Conservation (phyloP, 2,797 vertebrate genomes). For the Microcaecilia unicolor region DNA sequence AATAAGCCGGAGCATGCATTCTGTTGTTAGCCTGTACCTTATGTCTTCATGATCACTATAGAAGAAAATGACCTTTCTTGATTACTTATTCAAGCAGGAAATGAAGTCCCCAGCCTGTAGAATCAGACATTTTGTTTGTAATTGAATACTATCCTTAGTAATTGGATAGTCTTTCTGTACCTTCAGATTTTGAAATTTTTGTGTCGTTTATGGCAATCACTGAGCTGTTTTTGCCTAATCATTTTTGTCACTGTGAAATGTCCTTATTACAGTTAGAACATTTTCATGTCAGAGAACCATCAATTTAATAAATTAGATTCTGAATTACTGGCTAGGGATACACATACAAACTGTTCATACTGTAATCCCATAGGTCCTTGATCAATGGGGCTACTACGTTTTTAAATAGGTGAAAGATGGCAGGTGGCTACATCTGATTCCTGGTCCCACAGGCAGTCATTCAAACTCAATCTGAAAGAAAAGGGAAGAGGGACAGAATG, state of each 20-base stretch:
- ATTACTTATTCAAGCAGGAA: conserved; percentile 47
- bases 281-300: conserved; percentile 33
- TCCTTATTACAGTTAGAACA: conserved; percentile 43
- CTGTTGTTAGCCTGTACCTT: conserved; percentile 21
- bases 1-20: conserved; percentile 38
- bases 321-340: too few species aligned
- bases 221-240: conserved; percentile 41
- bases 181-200: conserved; percentile 48
- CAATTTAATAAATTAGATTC: conserved; percentile 40
- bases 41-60: conserved; percentile 28
- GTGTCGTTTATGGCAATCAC: conserved; percentile 40
- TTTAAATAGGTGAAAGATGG: too few species aligned
- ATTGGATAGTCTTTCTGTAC: conserved; percentile 43
- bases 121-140: conserved; percentile 3
- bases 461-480: too few species aligned
- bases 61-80: conserved; percentile 42
- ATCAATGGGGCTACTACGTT: too few species aligned
- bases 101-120: conserved; percentile 41
- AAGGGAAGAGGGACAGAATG: too few species aligned
- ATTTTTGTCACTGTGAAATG: conserved; percentile 46
- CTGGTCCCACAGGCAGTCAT: too few species aligned
- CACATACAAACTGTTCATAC: too few species aligned
- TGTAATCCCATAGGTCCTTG: too few species aligned
- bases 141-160: conserved; percentile 27
- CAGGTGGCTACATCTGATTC: too few species aligned